Evolutionary conservation across 2,888 invertebrate genomes (phyloP).

Genomic region (Cosmopolites sordidus): DNA sequence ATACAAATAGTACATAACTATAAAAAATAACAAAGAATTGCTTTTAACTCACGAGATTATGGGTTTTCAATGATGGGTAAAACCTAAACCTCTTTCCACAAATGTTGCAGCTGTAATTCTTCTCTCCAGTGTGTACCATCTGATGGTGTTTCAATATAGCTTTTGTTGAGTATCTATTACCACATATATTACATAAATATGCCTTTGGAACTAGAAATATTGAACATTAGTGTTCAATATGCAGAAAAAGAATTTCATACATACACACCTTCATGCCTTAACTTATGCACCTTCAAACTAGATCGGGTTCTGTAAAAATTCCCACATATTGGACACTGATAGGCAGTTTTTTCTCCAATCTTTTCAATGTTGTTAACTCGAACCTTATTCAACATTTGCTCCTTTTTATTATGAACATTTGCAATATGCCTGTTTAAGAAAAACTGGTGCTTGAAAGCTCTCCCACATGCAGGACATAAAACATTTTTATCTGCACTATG

Average conservation of each 20-base stretch:
- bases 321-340: constrained; percentile 16
- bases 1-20: no score
- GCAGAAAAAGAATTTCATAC: no score
- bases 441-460: constrained; percentile 18
- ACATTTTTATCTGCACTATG: constrained; percentile 14
- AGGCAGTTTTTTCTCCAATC: constrained; percentile 1
- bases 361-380: not conserved
- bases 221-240: no score
- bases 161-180: constrained; percentile 22
- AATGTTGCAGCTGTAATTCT: constrained; percentile 15
- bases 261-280: constrained; percentile 18
- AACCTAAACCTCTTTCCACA: constrained; percentile 20
- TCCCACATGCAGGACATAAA: constrained; percentile 14
- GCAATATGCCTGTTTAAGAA: constrained; percentile 16
- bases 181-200: constrained; percentile 22
- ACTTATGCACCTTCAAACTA: constrained; percentile 16
- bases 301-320: constrained; percentile 17
- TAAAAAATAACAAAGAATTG: no score
- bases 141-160: constrained; percentile 22
- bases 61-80: constrained; percentile 17
- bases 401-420: constrained; percentile 10
- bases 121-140: constrained; percentile 22
- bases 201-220: constrained; percentile 18
- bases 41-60: constrained; percentile 18
- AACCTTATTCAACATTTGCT: constrained; percentile 2